Evolutionary conservation across 2,888 invertebrate species (phyloP).

Genomic region (Sarcophaga rosellei): DNA sequence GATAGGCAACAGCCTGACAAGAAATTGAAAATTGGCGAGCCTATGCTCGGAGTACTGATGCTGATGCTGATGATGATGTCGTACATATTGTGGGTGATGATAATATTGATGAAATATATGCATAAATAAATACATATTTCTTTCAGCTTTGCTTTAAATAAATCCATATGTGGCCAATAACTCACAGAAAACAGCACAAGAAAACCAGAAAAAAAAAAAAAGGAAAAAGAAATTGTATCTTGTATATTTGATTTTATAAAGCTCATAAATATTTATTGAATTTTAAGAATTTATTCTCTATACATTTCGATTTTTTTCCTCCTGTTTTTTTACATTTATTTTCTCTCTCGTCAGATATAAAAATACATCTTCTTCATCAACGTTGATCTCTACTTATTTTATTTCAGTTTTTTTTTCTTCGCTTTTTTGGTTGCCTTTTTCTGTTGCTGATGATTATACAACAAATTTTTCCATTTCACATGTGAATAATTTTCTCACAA

Average conservation of each 20-base stretch:
- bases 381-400: slow-evolving; percentile 31
- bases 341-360: neutral
- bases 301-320: neutral
- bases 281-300: slow-evolving; percentile 76
- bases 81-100: neutral
- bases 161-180: slow-evolving; percentile 63
- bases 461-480: slow-evolving; percentile 78
- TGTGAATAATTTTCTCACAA: slow-evolving; percentile 76
- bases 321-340: slow-evolving; percentile 47
- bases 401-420: neutral
- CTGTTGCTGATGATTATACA: slow-evolving; percentile 72
- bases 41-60: neutral
- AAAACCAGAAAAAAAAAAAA: neutral
- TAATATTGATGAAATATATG: slow-evolving; percentile 10
- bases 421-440: slow-evolving; percentile 65
- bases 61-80: neutral
- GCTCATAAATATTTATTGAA: slow-evolving; percentile 80
- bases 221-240: slow-evolving; percentile 11
- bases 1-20: neutral
- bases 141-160: slow-evolving; percentile 46
- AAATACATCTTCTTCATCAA: slow-evolving; percentile 5
- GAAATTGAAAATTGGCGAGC: neutral
- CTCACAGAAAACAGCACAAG: slow-evolving; percentile 14
- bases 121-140: slow-evolving; percentile 49
- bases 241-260: slow-evolving; percentile 68